phyloP scores from a whole-genome alignment of 30 jellyfish, hydroid and myxozoan genomes.

The Rhopilema esculentum region DNA sequence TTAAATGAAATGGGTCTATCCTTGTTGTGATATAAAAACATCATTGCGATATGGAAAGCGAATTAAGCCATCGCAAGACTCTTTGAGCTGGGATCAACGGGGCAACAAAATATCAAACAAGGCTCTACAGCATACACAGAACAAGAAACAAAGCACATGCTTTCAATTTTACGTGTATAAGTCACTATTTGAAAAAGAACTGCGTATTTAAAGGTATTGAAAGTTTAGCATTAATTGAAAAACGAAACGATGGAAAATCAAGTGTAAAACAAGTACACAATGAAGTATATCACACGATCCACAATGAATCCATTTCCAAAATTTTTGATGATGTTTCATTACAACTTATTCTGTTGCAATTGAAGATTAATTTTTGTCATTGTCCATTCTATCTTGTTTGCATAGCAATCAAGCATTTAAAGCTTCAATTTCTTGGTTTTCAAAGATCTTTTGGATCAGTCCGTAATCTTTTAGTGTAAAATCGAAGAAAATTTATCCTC shows the following conservation, averaged over 20 bases:
- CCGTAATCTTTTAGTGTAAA: background rate
- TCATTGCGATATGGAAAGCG: too few species aligned
- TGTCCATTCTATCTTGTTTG: background rate
- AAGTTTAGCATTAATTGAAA: too few species aligned
- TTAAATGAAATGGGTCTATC: too few species aligned
- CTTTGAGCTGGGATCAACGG: background rate
- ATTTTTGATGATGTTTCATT: too few species aligned
- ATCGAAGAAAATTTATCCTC: background rate
- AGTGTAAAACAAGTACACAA: too few species aligned
- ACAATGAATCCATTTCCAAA: too few species aligned
- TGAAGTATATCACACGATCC: too few species aligned
- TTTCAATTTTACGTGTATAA: background rate
- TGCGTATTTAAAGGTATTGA: too few species aligned
- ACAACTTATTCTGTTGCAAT: too few species aligned
- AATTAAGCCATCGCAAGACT: background rate
- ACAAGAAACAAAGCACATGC: background rate
- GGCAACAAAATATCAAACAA: background rate
- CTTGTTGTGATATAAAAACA: too few species aligned
- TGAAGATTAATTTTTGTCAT: background rate
- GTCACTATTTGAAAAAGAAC: background rate
- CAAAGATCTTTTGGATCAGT: background rate
- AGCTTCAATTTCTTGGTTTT: background rate
- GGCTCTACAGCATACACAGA: background rate
- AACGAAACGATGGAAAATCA: too few species aligned
- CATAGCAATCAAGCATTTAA: background rate